Conservation (phyloP, 2,113 vertebrate species). For the Glaucidium brasilianum region DNA sequence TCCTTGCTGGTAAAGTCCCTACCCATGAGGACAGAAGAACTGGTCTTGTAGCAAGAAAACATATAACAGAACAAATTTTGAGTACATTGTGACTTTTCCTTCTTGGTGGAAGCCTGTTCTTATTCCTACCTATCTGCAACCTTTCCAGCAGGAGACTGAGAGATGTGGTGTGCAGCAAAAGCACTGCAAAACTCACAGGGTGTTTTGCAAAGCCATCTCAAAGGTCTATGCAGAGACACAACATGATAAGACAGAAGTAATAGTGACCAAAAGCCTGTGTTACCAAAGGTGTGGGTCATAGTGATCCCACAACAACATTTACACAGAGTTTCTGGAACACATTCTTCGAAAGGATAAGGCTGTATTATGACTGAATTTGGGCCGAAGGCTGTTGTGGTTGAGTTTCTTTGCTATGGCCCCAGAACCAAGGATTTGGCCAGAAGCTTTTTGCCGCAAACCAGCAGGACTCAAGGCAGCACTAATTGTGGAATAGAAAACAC, state of each 20-base stretch:
- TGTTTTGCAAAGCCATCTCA: neutral
- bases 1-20: neutral
- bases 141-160: neutral
- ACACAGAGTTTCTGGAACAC: neutral
- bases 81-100: neutral
- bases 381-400: neutral
- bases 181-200: neutral
- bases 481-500: neutral
- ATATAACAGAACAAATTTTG: neutral
- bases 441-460: neutral
- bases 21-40: neutral
- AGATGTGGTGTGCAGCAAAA: neutral
- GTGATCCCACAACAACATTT: neutral
- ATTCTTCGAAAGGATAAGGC: neutral
- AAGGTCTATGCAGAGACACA: neutral
- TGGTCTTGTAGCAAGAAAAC: neutral
- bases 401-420: neutral
- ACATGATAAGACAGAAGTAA: slow-evolving; percentile 31
- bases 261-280: neutral
- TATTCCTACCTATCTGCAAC: neutral
- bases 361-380: slow-evolving; percentile 24
- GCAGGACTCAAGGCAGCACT: neutral
- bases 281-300: neutral
- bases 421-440: neutral
- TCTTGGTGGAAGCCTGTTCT: rapidly evolving